Evolutionary conservation across 2,888 invertebrate genomes (phyloP).

Genomic region (Leptothorax acervorum): DNA sequence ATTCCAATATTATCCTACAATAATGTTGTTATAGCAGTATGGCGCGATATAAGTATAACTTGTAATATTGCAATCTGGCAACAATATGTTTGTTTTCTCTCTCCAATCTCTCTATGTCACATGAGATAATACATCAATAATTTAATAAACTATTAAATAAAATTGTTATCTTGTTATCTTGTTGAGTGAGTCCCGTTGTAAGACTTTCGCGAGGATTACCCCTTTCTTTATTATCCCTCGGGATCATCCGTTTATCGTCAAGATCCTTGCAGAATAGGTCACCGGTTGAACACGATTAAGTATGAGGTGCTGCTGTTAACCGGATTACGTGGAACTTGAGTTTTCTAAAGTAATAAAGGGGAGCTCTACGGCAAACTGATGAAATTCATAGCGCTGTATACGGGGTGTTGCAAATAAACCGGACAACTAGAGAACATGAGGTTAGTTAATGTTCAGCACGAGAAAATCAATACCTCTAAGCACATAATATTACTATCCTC

Average conservation of each 20-base stretch:
- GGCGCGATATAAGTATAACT: neutral
- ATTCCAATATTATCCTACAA: neutral
- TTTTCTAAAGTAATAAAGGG: slow-evolving; percentile 66
- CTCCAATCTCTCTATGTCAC: neutral
- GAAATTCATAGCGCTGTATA: slow-evolving; percentile 41
- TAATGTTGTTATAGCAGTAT: neutral
- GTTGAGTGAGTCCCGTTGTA: neutral
- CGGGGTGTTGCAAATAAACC: slow-evolving; percentile 26
- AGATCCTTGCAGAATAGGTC: slow-evolving; percentile 37
- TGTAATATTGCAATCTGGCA: neutral
- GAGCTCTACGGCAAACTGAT: slow-evolving; percentile 35
- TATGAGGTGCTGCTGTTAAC: slow-evolving; percentile 65
- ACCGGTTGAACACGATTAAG: slow-evolving; percentile 68
- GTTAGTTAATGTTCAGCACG: neutral
- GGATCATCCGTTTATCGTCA: slow-evolving; percentile 66
- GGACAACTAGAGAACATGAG: neutral
- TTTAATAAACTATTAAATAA: slow-evolving; percentile 20
- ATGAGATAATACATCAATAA: neutral
- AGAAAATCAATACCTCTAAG: neutral
- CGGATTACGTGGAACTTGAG: slow-evolving; percentile 65
- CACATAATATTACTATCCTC: neutral
- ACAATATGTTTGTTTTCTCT: neutral
- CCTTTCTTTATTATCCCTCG: slow-evolving; percentile 34
- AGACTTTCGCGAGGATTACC: slow-evolving; percentile 41
- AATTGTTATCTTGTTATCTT: slow-evolving; percentile 26